Conservation (phyloP, 2,797 vertebrate genomes). For the Chromis chromis region DNA sequence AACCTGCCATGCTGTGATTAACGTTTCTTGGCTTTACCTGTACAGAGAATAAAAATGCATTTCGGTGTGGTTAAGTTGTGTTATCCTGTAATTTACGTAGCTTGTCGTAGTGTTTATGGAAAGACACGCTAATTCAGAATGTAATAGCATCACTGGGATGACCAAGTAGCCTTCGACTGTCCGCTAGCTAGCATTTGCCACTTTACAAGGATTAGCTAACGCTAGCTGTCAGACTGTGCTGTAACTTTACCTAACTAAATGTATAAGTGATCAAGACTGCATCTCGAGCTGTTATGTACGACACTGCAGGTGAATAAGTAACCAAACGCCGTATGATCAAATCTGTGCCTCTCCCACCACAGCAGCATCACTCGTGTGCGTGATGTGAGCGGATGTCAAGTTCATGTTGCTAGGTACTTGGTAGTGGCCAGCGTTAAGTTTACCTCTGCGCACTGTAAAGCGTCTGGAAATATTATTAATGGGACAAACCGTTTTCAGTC, state of each 20-base stretch:
- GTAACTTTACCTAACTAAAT: slow-evolving; percentile 44
- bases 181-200: slow-evolving; percentile 62
- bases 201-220: slow-evolving; percentile 64
- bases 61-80: slow-evolving; percentile 33
- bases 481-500: background rate
- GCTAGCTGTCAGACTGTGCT: slow-evolving; percentile 44
- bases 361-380: slow-evolving; percentile 60
- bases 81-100: background rate
- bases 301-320: slow-evolving; percentile 38
- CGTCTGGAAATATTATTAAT: background rate
- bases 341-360: slow-evolving; percentile 61
- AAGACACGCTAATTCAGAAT: slow-evolving; percentile 48
- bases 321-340: slow-evolving; percentile 46
- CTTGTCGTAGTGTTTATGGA: slow-evolving; percentile 18
- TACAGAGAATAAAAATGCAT: slow-evolving; percentile 50
- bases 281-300: slow-evolving; percentile 7
- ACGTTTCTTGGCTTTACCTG: slow-evolving; percentile 32
- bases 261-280: slow-evolving; percentile 6
- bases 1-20: slow-evolving; percentile 64
- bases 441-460: background rate
- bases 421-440: slow-evolving; percentile 35
- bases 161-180: slow-evolving; percentile 42
- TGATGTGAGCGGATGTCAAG: slow-evolving; percentile 69
- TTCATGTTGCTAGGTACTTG: slow-evolving; percentile 61
- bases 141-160: slow-evolving; percentile 55